Evolutionary conservation across 2,113 vertebrate genomes (phyloP).

Genomic region (Globicephala melas): DNA sequence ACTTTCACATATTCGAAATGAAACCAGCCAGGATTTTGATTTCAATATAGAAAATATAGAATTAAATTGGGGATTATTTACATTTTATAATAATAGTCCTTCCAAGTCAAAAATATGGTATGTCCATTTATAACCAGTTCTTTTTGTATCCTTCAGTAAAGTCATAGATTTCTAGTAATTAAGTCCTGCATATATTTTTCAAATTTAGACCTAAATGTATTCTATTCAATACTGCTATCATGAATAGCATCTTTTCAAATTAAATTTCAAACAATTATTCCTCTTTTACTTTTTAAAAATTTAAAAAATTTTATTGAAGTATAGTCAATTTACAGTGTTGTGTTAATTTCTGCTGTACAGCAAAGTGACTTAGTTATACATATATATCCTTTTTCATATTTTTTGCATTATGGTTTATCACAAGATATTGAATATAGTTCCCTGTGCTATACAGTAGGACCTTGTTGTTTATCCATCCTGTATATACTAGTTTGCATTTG

Average conservation of each 20-base stretch:
- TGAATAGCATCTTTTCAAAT: not conserved
- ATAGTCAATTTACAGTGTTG: not conserved
- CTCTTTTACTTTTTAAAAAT: not conserved
- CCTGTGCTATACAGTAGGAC: not conserved
- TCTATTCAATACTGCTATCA: not conserved
- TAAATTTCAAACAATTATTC: slow-evolving; percentile 8
- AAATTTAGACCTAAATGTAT: not conserved
- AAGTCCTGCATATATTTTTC: not conserved
- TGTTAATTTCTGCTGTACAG: not conserved
- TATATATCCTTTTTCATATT: not conserved
- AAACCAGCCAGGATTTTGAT: not conserved
- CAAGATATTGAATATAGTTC: not conserved
- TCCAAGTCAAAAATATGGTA: not conserved
- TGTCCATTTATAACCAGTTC: not conserved
- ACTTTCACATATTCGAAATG: not conserved
- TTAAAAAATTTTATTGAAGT: not conserved
- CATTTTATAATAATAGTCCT: not conserved
- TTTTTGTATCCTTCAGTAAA: not conserved
- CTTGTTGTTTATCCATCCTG: not conserved
- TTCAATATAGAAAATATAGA: slow-evolving; percentile 7
- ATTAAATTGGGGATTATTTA: not conserved
- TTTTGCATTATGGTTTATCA: not conserved
- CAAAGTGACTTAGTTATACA: not conserved
- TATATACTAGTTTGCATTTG: not conserved
- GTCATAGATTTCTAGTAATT: not conserved